phyloP scores from a whole-genome alignment of 2,797 vertebrate genomes.

The Aplochiton taeniatus region DNA sequence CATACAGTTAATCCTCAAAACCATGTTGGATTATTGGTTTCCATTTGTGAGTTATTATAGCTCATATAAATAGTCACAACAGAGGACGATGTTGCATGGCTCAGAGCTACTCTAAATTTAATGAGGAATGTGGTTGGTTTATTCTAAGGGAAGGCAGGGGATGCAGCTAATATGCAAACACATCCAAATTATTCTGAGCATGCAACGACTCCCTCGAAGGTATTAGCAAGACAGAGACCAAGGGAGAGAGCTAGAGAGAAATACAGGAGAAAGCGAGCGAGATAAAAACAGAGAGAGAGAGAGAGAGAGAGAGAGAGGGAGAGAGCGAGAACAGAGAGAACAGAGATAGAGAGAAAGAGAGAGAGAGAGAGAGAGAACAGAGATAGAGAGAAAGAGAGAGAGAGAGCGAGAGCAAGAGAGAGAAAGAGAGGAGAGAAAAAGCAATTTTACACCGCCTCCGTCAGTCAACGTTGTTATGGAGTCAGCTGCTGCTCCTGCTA shows the following conservation, averaged over 20 bases:
- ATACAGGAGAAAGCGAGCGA: neutral
- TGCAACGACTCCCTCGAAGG: slow-evolving; percentile 31
- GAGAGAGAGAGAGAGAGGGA: neutral
- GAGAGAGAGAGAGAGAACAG: neutral
- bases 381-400: neutral
- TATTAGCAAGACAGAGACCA: neutral
- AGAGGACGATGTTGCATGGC: slow-evolving; percentile 41
- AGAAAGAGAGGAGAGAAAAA: slow-evolving; percentile 3
- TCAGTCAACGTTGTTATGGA: no score
- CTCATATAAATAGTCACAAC: neutral
- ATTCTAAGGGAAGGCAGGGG: slow-evolving; percentile 44
- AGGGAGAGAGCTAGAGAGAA: neutral
- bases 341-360: neutral
- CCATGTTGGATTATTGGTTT: slow-evolving; percentile 21
- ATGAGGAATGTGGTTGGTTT: slow-evolving; percentile 56
- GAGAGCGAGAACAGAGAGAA: neutral
- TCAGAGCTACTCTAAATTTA: slow-evolving; percentile 57
- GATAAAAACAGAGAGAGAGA: neutral
- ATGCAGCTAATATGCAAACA: slow-evolving; percentile 53
- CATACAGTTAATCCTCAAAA: no score
- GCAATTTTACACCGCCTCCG: neutral
- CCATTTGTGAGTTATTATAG: slow-evolving; percentile 7
- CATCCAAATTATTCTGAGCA: slow-evolving; percentile 31
- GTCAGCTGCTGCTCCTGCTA: no score
- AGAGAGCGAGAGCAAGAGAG: neutral